Evolutionary conservation across 2,113 vertebrate species (phyloP).

Genomic region (Machaerirhynchus nigripectus): DNA sequence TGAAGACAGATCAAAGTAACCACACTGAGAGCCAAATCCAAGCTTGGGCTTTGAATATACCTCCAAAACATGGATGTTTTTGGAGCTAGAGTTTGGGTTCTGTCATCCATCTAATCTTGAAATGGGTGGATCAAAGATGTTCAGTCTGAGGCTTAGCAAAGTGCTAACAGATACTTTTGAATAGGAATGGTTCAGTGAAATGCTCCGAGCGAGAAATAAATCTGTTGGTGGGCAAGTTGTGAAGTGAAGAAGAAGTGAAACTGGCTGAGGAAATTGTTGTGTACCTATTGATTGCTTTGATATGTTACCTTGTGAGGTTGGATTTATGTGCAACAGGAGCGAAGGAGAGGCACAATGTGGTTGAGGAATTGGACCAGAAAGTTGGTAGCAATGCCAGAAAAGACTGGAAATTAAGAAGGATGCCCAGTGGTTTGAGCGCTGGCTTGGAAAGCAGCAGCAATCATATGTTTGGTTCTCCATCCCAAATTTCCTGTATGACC

Average conservation of each 20-base stretch:
- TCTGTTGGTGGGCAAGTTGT: neutral
- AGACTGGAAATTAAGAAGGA: slow-evolving; percentile 42
- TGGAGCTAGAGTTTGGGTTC: slow-evolving; percentile 13
- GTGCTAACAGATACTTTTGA: slow-evolving; percentile 43
- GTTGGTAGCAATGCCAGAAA: neutral
- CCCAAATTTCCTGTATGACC: slow-evolving; percentile 4
- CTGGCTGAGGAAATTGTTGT: neutral
- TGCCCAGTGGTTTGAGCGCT: neutral
- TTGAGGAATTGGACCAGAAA: neutral
- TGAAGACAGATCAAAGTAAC: slow-evolving; percentile 10
- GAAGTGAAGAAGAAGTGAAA: slow-evolving; percentile 9
- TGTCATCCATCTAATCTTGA: slow-evolving; percentile 52
- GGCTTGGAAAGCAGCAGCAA: slow-evolving; percentile 1
- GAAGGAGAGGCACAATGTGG: neutral
- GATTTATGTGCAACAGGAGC: neutral
- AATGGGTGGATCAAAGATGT: slow-evolving; percentile 53
- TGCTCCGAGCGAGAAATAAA: slow-evolving; percentile 14
- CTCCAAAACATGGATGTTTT: slow-evolving; percentile 21
- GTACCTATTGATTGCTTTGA: neutral
- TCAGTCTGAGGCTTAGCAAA: slow-evolving; percentile 23
- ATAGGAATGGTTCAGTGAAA: neutral
- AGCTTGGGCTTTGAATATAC: neutral
- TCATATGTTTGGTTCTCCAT: slow-evolving; percentile 31
- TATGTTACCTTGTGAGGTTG: neutral
- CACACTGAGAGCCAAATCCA: neutral